phyloP scores from a whole-genome alignment of 2,888 invertebrate genomes.

The Phorcus lineatus region DNA sequence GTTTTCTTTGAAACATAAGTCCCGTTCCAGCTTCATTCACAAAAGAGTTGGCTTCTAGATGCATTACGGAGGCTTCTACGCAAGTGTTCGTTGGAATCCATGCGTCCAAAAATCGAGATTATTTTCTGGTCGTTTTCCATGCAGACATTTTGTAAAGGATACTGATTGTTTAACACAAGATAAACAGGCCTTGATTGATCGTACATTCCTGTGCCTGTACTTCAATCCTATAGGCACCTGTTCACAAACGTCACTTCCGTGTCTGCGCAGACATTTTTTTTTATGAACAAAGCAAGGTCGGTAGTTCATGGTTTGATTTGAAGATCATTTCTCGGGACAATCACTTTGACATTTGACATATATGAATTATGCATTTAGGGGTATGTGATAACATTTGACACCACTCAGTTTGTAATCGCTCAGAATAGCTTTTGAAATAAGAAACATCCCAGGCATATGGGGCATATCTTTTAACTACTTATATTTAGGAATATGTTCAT shows the following conservation, averaged over 20 bases:
- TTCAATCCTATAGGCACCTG: background rate
- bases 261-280: background rate
- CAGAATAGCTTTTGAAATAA: too few relatives aligned
- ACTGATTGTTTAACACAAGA: slow-evolving; percentile 7
- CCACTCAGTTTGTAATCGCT: too few relatives aligned
- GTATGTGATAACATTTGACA: too few relatives aligned
- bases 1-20: background rate
- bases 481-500: too few relatives aligned
- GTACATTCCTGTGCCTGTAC: background rate
- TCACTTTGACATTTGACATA: too few relatives aligned
- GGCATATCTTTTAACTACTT: too few relatives aligned
- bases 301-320: too few relatives aligned
- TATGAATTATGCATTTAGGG: too few relatives aligned
- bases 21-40: background rate
- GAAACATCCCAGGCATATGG: too few relatives aligned
- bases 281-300: too few relatives aligned
- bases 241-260: background rate
- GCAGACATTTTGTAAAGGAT: background rate
- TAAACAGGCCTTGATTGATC: slow-evolving; percentile 1
- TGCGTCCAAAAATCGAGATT: background rate
- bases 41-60: background rate
- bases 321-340: too few relatives aligned
- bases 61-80: background rate
- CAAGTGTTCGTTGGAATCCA: background rate
- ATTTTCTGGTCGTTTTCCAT: background rate